Percentiles rank a stretch among this genome's conserved stretches.
These are phyloP conservation scores for Holothuria glaberrima DNA, from an alignment of 35 echinoderm and acorn worm genomes.

Conservation along the genomic window DNA sequence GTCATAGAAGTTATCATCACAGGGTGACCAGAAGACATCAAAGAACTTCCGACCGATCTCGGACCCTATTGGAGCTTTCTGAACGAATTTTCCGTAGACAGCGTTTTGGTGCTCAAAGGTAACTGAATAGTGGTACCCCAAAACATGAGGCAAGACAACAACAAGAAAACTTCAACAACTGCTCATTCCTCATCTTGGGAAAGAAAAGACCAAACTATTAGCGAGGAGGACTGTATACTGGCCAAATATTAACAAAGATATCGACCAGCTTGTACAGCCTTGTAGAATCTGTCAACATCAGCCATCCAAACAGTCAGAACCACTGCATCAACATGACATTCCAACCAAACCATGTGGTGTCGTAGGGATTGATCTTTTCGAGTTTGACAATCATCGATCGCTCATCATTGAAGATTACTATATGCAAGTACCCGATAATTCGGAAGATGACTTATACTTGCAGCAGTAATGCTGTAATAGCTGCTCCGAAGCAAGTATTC, in stretches of 20 bases:
- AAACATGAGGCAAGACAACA: constrained; percentile 44
- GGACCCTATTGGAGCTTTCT: constrained; percentile 38
- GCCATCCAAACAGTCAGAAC: constrained; percentile 49
- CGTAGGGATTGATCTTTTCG: constrained; percentile 3
- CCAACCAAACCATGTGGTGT: no score
- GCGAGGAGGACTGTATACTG: constrained; percentile 70
- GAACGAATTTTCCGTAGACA: constrained; percentile 45
- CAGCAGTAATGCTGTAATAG: constrained; percentile 18
- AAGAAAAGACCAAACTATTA: constrained; percentile 52
- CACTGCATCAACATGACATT: no score
- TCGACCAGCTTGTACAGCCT: constrained; percentile 32
- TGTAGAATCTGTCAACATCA: constrained; percentile 33
- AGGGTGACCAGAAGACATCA: constrained; percentile 44
- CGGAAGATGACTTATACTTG: background rate
- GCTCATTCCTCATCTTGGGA: constrained; percentile 37
- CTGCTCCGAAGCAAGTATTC: constrained; percentile 32
- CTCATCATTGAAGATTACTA: constrained; percentile 45
- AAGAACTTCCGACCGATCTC: constrained; percentile 39
- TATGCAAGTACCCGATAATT: constrained; percentile 28
- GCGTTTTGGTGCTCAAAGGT: constrained; percentile 36
- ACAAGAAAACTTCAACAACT: constrained; percentile 45
- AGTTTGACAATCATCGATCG: constrained; percentile 29
- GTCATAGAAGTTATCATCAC: constrained; percentile 25
- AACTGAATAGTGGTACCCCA: background rate
- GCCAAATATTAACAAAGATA: constrained; percentile 71